These are phyloP conservation scores for Pogonomyrmex barbatus DNA, from an alignment of 1,140 invertebrate genomes.

Conservation along the genomic window DNA sequence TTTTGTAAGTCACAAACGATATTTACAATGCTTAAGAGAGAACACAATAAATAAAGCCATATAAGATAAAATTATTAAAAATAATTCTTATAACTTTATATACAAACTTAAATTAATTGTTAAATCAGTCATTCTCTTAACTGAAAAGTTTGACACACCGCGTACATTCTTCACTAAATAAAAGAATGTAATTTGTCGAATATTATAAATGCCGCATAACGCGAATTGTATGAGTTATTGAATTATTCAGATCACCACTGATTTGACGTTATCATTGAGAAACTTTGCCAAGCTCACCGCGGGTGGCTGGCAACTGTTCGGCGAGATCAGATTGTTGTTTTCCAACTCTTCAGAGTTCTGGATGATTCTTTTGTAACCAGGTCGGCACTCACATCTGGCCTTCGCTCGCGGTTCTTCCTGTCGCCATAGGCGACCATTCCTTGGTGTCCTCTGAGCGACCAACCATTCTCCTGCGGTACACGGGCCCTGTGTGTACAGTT, in stretches of 20 bases:
- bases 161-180: neutral
- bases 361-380: constrained; percentile 87
- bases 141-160: neutral
- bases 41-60: constrained; percentile 40
- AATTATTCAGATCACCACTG: constrained; percentile 31
- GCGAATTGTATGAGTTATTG: neutral
- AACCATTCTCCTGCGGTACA: constrained; percentile 91
- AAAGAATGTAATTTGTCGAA: neutral
- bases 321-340: constrained; percentile 76
- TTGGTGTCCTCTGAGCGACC: constrained; percentile 85
- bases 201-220: neutral
- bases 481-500: constrained; percentile 91
- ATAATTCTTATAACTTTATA: neutral
- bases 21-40: constrained; percentile 65
- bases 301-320: constrained; percentile 84
- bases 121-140: neutral
- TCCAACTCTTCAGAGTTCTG: constrained; percentile 76
- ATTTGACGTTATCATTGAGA: constrained; percentile 82
- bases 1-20: constrained; percentile 36
- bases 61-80: neutral
- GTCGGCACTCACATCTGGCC: constrained; percentile 90
- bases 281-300: constrained; percentile 85
- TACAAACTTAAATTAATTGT: constrained; percentile 15
- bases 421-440: constrained; percentile 75
- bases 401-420: constrained; percentile 78